Evolutionary conservation across 2,888 invertebrate genomes (phyloP).

Genomic region (Nesidiocoris tenuis): DNA sequence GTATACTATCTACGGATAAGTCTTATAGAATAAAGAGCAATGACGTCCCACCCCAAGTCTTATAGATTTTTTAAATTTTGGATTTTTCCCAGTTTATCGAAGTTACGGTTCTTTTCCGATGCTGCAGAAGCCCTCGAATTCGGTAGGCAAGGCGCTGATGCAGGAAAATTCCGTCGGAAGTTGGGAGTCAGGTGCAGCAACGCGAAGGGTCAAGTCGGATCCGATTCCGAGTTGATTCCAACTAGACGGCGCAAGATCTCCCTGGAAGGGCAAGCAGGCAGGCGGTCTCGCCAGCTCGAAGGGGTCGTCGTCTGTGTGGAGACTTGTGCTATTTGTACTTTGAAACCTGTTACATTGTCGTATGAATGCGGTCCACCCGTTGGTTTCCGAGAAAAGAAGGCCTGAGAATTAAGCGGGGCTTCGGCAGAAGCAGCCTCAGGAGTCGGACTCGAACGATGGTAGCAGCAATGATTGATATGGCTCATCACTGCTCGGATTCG

Average conservation of each 20-base stretch:
- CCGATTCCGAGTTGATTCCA: background rate
- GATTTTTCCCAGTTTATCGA: no score
- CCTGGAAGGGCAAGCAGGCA: background rate
- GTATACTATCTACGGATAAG: no score
- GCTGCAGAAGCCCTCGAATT: no score
- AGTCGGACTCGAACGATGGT: slow-evolving; percentile 2
- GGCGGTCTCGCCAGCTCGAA: slow-evolving; percentile 4
- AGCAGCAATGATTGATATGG: slow-evolving; percentile 37
- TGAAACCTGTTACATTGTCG: slow-evolving; percentile 44
- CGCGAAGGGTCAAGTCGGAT: background rate
- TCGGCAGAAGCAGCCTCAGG: background rate
- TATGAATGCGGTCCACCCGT: slow-evolving; percentile 43
- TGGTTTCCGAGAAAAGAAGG: slow-evolving; percentile 34
- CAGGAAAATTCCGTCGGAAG: no score
- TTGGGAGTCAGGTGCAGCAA: background rate
- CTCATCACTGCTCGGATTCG: slow-evolving; percentile 21
- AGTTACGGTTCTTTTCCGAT: no score
- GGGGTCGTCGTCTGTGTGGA: slow-evolving; percentile 54
- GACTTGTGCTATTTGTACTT: slow-evolving; percentile 61
- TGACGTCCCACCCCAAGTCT: no score
- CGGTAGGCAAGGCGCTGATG: no score
- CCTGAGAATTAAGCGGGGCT: slow-evolving; percentile 29
- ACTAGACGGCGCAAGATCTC: background rate
- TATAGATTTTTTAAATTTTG: no score
- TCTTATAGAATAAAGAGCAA: no score